These are phyloP conservation scores for Nettapus auritus DNA, from an alignment of 2,113 vertebrate genomes.

Conservation along the genomic window DNA sequence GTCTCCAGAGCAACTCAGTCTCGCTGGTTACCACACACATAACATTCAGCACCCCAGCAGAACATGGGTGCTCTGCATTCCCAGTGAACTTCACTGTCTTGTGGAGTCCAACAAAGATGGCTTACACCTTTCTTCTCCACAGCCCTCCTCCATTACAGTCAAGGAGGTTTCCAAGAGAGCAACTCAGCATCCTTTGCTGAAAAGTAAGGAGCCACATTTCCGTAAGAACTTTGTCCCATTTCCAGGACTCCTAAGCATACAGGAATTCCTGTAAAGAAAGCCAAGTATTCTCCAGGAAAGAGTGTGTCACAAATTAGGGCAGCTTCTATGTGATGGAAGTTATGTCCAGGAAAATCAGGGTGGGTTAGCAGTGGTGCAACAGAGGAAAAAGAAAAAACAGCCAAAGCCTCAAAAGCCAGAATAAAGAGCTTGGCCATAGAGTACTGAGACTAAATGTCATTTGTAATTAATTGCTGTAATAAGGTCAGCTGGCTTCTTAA, in stretches of 20 bases:
- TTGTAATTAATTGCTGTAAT: constrained; percentile 28
- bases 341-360: constrained; percentile 58
- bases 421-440: not conserved
- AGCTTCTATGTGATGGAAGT: constrained; percentile 37
- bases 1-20: not conserved
- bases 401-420: not conserved
- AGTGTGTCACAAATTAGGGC: constrained; percentile 53
- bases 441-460: not conserved
- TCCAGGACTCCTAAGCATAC: constrained; percentile 68
- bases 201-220: constrained; percentile 49
- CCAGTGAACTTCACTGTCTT: not conserved
- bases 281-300: constrained; percentile 67
- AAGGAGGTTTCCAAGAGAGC: constrained; percentile 30
- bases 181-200: not conserved
- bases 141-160: not conserved
- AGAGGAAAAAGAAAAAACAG: not conserved
- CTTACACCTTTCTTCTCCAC: not conserved
- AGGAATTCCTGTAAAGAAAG: constrained; percentile 73
- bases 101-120: not conserved
- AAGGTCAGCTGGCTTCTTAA: constrained; percentile 16
- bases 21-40: not conserved
- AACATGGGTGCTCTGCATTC: not conserved
- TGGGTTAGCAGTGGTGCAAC: not conserved
- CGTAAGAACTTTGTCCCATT: constrained; percentile 52
- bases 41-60: not conserved